A percentile compares a stretch with the other conserved stretches of the same genome.
Evolutionary conservation across 2,888 invertebrate genomes (phyloP).

Genomic region (Phalangium opilio): DNA sequence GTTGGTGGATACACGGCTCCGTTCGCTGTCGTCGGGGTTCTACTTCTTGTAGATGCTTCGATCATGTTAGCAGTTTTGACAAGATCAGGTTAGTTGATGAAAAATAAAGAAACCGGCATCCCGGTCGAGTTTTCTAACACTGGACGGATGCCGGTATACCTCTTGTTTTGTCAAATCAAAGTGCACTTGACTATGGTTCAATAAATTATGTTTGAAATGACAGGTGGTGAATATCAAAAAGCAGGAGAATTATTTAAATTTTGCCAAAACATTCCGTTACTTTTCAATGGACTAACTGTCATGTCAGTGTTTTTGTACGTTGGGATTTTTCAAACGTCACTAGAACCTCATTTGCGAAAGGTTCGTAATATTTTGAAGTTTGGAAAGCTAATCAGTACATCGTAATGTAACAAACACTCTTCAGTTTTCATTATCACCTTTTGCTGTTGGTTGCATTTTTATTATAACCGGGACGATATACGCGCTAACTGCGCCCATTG

Average conservation of each 20-base stretch:
- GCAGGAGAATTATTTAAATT: no score
- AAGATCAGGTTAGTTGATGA: slow-evolving; percentile 11
- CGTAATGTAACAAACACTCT: background rate
- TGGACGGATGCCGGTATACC: no score
- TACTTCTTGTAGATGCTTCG: slow-evolving; percentile 54
- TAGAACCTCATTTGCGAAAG: slow-evolving; percentile 66
- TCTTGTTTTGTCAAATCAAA: no score
- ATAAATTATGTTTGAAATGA: no score
- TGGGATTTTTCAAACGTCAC: slow-evolving; percentile 71
- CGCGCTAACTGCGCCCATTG: slow-evolving; percentile 57
- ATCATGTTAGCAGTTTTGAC: slow-evolving; percentile 59
- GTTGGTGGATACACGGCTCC: slow-evolving; percentile 63
- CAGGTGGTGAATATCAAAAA: no score
- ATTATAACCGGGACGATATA: slow-evolving; percentile 68
- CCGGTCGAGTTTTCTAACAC: no score
- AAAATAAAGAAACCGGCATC: no score
- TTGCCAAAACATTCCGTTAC: no score
- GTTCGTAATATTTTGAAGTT: slow-evolving; percentile 25
- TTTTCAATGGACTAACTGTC: slow-evolving; percentile 2
- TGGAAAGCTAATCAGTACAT: no score
- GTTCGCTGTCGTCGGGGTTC: slow-evolving; percentile 58
- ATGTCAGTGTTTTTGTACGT: slow-evolving; percentile 32
- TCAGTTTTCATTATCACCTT: slow-evolving; percentile 50
- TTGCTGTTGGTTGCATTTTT: slow-evolving; percentile 61
- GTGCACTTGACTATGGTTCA: no score